Percentiles rank a stretch among this genome's conserved stretches.
Evolutionary conservation across 2,797 vertebrate species (phyloP).

Genomic region (Discoglossus pictus): DNA sequence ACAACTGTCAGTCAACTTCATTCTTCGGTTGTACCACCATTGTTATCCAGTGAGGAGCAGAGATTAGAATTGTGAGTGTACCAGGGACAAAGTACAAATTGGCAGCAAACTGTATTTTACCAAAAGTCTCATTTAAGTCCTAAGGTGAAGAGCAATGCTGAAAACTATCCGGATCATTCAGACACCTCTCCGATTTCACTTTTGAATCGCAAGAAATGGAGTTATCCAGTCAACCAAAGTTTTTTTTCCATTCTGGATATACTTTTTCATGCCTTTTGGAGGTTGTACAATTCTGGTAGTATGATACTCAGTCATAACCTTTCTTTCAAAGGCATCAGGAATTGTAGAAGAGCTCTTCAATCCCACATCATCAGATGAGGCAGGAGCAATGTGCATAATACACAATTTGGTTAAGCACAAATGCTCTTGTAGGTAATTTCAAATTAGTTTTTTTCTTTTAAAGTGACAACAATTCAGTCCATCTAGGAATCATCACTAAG

Average conservation of each 20-base stretch:
- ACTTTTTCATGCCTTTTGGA: slow-evolving; percentile 1
- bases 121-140: not conserved
- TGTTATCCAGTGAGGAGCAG: slow-evolving; percentile 8
- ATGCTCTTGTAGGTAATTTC: slow-evolving; percentile 62
- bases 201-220: slow-evolving; percentile 13
- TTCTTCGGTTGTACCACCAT: slow-evolving; percentile 1
- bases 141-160: not conserved
- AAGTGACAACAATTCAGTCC: slow-evolving; percentile 66
- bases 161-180: not conserved
- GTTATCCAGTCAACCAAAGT: slow-evolving; percentile 22
- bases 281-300: not conserved
- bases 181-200: not conserved
- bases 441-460: slow-evolving; percentile 68
- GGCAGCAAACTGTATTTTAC: not conserved
- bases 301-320: not conserved
- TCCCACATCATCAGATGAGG: slow-evolving; percentile 57
- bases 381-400: slow-evolving; percentile 52
- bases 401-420: slow-evolving; percentile 62
- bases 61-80: slow-evolving; percentile 15
- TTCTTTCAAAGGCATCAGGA: slow-evolving; percentile 37
- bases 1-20: slow-evolving; percentile 2
- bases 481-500: slow-evolving; percentile 65
- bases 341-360: slow-evolving; percentile 51
- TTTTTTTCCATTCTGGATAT: slow-evolving; percentile 3
- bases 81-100: slow-evolving; percentile 7